Percentiles rank a stretch among this genome's conserved stretches.
phyloP scores from a whole-genome alignment of 2,797 vertebrate species.

The Todus mexicanus region DNA sequence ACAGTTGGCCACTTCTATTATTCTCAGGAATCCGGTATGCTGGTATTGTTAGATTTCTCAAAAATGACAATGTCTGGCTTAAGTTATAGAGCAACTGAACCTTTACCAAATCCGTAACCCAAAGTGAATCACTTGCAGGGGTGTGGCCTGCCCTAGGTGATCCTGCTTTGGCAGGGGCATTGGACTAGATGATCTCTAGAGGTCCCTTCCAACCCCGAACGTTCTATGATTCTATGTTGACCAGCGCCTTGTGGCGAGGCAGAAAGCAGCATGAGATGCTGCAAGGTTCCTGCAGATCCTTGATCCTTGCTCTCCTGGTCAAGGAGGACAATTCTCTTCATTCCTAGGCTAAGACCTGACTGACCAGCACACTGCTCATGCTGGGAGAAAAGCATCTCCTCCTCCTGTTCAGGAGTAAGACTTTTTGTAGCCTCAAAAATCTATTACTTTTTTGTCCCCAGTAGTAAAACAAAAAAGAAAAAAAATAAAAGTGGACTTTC shows the following conservation, averaged over 20 bases:
- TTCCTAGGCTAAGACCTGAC: neutral
- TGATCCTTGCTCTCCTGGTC: fast-evolving
- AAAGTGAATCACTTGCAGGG: neutral
- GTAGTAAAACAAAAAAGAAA: neutral
- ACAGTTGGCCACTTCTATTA: conserved; percentile 40
- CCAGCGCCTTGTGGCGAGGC: fast-evolving
- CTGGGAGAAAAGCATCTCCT: neutral
- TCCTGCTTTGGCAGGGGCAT: too few relatives aligned
- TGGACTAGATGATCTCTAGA: too few relatives aligned
- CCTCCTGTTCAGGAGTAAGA: neutral
- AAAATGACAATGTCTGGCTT: neutral
- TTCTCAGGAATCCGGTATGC: conserved; percentile 8
- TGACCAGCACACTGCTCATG: neutral
- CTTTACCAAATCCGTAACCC: neutral
- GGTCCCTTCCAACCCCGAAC: too few relatives aligned
- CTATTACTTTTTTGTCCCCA: neutral
- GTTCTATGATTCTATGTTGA: too few relatives aligned
- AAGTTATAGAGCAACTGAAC: neutral
- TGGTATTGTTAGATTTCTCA: neutral
- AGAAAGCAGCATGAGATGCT: neutral
- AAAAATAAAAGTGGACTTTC: neutral
- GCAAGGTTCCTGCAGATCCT: neutral
- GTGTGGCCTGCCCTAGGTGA: too few relatives aligned
- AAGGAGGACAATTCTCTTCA: neutral
- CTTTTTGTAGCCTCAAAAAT: neutral